phyloP scores from a whole-genome alignment of 2,797 vertebrate genomes.

The Micrastur ruficollis region DNA sequence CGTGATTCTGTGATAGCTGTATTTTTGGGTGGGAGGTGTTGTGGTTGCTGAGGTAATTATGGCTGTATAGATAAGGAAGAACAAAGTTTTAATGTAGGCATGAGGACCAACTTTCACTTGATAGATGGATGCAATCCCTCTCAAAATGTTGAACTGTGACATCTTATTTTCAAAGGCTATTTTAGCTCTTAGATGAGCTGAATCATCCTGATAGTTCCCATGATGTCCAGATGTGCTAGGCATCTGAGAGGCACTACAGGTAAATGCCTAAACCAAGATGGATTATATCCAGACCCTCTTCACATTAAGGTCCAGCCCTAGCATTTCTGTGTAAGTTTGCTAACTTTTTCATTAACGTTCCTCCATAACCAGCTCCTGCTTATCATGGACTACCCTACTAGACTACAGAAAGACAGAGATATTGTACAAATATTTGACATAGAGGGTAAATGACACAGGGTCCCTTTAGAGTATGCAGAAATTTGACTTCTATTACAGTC shows the following conservation, averaged over 20 bases:
- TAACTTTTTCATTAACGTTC: background rate
- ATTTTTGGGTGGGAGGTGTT: background rate
- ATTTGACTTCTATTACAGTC: background rate
- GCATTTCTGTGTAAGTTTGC: background rate
- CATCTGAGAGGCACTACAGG: background rate
- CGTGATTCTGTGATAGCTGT: background rate
- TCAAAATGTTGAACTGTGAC: background rate
- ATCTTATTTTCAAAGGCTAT: background rate
- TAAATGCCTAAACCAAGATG: background rate
- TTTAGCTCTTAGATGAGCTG: background rate
- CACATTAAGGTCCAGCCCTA: background rate
- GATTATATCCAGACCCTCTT: background rate
- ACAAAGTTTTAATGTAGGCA: background rate
- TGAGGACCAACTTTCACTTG: background rate
- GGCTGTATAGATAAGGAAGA: background rate
- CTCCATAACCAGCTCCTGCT: background rate
- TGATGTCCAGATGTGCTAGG: background rate
- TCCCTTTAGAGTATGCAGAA: background rate
- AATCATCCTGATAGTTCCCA: background rate
- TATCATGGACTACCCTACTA: background rate
- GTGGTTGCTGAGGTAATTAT: background rate
- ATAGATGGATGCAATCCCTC: background rate
- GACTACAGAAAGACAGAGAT: background rate
- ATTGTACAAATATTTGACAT: background rate
- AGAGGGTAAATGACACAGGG: background rate